Conservation (phyloP, 2,113 vertebrate species). For the Macrotus californicus region DNA sequence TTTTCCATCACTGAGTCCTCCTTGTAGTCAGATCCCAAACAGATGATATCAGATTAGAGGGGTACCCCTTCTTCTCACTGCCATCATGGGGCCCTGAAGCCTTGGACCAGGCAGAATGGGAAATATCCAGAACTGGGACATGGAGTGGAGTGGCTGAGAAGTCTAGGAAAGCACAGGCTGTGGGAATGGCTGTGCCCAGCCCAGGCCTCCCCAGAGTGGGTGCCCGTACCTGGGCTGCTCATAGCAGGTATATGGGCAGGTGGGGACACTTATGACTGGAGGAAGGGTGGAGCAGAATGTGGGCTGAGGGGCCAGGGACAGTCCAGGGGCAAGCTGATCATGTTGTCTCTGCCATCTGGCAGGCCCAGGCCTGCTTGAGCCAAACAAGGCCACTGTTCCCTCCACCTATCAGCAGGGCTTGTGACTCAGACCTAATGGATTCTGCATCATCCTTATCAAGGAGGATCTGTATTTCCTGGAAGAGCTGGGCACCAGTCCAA, state of each 20-base stretch:
- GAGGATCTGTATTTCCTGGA: not conserved
- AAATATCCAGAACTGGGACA: not conserved
- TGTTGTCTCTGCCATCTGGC: conserved; percentile 39
- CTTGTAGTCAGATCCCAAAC: not conserved
- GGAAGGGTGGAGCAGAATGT: conserved; percentile 56
- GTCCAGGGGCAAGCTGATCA: not conserved
- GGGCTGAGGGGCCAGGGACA: not conserved
- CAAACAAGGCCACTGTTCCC: not conserved
- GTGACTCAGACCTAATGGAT: conserved; percentile 31
- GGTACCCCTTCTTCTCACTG: not conserved
- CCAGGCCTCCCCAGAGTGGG: not conserved
- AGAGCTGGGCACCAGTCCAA: not conserved
- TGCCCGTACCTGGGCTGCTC: not conserved
- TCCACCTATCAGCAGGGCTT: not conserved
- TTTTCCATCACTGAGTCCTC: not conserved
- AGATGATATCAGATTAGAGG: not conserved
- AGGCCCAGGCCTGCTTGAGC: not conserved
- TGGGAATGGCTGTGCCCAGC: not conserved
- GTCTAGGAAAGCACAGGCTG: not conserved
- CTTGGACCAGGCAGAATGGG: not conserved
- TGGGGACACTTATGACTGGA: not conserved
- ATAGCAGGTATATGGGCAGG: not conserved
- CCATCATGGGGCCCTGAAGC: not conserved
- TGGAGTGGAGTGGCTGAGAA: not conserved
- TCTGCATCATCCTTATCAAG: not conserved